Evolutionary conservation across 92 coral and sea anemone species (phyloP).

Genomic region (Epizoanthus scotinus): DNA sequence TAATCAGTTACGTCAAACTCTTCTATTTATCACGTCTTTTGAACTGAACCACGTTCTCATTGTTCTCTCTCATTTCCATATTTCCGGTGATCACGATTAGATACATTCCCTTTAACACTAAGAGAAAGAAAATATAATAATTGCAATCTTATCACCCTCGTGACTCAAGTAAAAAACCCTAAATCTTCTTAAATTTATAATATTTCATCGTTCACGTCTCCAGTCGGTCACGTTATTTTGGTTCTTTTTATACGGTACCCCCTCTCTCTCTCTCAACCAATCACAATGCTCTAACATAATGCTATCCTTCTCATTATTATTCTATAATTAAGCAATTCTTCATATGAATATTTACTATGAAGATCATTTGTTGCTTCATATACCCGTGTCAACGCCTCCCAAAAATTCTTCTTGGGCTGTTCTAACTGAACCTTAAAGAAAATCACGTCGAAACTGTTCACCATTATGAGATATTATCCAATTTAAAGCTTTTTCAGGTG

Average conservation of each 20-base stretch:
- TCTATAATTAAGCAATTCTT: background rate
- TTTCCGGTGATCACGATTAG: conserved; percentile 17
- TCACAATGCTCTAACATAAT: background rate
- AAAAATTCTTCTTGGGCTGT: too few species aligned
- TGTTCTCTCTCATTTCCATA: conserved; percentile 17
- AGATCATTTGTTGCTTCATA: too few species aligned
- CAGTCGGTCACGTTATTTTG: background rate
- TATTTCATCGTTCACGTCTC: background rate
- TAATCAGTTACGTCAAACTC: conserved; percentile 11
- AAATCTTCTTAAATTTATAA: background rate
- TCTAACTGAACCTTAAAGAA: too few species aligned
- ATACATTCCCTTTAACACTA: conserved; percentile 16
- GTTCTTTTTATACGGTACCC: background rate
- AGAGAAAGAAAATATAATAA: conserved; percentile 14
- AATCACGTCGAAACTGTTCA: too few species aligned
- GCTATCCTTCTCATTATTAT: background rate
- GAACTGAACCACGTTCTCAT: conserved; percentile 15
- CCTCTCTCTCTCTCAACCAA: conserved; percentile 1
- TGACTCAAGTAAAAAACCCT: conserved; percentile 4
- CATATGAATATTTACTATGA: too few species aligned
- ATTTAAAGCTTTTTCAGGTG: too few species aligned
- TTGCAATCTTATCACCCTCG: conserved; percentile 18
- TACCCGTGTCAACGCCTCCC: too few species aligned
- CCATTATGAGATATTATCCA: too few species aligned
- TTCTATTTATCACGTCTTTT: conserved; percentile 3